Percentiles rank a stretch among this genome's conserved stretches.
These are phyloP conservation scores for Poeciliopsis prolifica DNA, from an alignment of 2,113 vertebrate species.

Conservation along the genomic window DNA sequence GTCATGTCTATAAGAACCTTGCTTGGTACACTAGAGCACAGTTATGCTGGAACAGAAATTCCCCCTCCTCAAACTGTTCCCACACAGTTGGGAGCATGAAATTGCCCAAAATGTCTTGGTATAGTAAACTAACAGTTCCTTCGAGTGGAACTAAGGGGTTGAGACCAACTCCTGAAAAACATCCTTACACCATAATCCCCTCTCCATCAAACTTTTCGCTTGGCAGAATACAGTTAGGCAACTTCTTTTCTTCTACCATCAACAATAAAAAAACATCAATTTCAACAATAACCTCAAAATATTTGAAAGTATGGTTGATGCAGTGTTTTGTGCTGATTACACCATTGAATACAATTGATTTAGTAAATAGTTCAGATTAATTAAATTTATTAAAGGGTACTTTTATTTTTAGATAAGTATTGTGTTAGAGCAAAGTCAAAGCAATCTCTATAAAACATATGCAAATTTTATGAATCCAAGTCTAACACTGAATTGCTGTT, in stretches of 20 bases:
- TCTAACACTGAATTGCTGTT: conserved; percentile 5
- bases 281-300: no score
- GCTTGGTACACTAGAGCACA: neutral
- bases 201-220: neutral
- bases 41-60: neutral
- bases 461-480: conserved; percentile 1
- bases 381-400: no score
- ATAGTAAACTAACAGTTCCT: no score
- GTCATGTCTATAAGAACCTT: neutral
- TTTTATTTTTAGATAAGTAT: no score
- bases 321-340: no score
- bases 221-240: neutral
- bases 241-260: neutral
- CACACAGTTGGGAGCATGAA: no score
- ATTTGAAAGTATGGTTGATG: no score
- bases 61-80: neutral
- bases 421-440: neutral
- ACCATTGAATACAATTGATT: no score
- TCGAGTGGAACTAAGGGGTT: no score
- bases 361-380: no score
- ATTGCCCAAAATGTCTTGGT: no score
- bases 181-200: neutral
- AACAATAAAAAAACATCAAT: neutral
- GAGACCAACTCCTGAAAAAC: neutral
- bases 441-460: conserved; percentile 11